Conservation (phyloP, 1,140 invertebrate genomes). For the Ceratosolen solmsi region DNA sequence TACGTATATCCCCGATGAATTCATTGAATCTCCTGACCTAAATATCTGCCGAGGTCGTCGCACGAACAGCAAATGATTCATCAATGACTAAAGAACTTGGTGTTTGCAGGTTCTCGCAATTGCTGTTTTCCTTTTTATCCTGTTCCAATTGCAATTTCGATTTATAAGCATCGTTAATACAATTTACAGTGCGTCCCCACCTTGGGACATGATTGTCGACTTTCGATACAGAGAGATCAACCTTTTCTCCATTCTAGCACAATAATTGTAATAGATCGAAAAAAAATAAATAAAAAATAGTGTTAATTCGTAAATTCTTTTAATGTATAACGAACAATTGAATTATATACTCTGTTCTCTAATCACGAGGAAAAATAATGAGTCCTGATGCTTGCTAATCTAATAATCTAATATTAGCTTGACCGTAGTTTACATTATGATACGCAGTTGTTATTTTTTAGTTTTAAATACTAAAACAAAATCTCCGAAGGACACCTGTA, state of each 20-base stretch:
- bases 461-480: neutral
- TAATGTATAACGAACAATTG: neutral
- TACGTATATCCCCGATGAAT: neutral
- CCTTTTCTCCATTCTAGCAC: neutral
- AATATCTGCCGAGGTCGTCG: constrained; percentile 29
- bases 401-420: neutral
- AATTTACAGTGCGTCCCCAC: neutral
- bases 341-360: no score
- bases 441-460: neutral
- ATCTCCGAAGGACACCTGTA: neutral
- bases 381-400: neutral
- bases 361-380: no score
- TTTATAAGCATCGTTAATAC: constrained; percentile 26
- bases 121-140: constrained; percentile 24
- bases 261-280: neutral
- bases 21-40: constrained; percentile 19
- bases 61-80: constrained; percentile 10
- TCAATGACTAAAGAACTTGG: constrained; percentile 11
- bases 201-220: constrained; percentile 3
- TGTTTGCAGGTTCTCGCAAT: neutral
- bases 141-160: constrained; percentile 18
- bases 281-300: neutral
- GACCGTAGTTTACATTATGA: no score
- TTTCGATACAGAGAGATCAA: neutral
- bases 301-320: neutral